Percentiles rank a stretch among this genome's conserved stretches.
Conservation (phyloP, 1,140 invertebrate species). For the Bombus haemorrhoidalis region DNA sequence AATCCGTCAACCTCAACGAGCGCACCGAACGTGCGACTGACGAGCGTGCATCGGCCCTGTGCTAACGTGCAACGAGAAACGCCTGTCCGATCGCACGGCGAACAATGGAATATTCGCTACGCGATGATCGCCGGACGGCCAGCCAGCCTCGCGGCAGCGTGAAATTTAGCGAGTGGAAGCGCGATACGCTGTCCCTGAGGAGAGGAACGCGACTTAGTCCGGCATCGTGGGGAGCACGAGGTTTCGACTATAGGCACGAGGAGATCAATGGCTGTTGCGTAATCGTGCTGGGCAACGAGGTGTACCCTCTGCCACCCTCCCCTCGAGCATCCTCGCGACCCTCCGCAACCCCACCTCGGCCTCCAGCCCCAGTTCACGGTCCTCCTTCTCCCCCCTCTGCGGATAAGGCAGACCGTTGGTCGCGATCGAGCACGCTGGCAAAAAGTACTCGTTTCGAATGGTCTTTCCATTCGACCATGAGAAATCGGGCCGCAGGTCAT, state of each 20-base stretch:
- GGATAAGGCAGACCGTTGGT: constrained; percentile 63
- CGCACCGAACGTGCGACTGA: background rate
- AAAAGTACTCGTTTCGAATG: constrained; percentile 22
- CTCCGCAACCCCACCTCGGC: constrained; percentile 10
- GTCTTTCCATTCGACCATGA: background rate
- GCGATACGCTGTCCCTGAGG: background rate
- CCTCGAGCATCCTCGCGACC: constrained; percentile 6
- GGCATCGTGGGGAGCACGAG: constrained; percentile 36
- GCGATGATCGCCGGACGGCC: too few relatives aligned
- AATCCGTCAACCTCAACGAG: background rate
- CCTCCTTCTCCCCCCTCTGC: constrained; percentile 59
- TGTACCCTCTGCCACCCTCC: constrained; percentile 26
- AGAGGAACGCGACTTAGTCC: background rate
- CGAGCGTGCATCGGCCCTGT: background rate
- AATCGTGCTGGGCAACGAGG: constrained; percentile 61
- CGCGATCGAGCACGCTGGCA: constrained; percentile 42
- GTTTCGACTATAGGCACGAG: constrained; percentile 60
- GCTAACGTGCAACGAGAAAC: background rate
- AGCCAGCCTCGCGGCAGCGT: too few relatives aligned
- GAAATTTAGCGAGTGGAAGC: too few relatives aligned
- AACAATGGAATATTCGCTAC: too few relatives aligned
- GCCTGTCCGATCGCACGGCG: too few relatives aligned
- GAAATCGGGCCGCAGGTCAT: constrained; percentile 43
- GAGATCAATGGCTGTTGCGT: constrained; percentile 67
- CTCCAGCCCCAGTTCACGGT: constrained; percentile 41